Conservation (phyloP, 2,797 vertebrate species). For the Danio tinwini region DNA sequence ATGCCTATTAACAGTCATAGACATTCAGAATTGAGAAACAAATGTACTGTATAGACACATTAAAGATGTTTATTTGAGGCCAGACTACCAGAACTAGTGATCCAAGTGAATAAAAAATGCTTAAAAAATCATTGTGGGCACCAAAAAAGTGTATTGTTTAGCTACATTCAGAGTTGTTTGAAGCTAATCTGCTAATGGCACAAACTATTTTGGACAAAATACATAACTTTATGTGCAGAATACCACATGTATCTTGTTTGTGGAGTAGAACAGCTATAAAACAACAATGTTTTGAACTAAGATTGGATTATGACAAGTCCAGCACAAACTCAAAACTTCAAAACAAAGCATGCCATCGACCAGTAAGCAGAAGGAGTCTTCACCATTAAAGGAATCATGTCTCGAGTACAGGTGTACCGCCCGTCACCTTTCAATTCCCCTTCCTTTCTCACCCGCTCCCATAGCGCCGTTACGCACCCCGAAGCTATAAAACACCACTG, state of each 20-base stretch:
- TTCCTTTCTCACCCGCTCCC: constrained; percentile 52
- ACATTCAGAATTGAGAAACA: not conserved
- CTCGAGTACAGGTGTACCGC: constrained; percentile 37
- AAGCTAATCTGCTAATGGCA: not conserved
- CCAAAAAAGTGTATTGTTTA: not conserved
- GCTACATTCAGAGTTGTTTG: not conserved
- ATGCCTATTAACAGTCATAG: not conserved
- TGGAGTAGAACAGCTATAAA: not conserved
- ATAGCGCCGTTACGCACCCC: constrained; percentile 22
- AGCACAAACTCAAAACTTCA: constrained; percentile 4
- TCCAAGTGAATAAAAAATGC: not conserved
- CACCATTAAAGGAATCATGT: constrained; percentile 37
- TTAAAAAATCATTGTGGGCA: not conserved
- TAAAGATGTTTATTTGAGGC: not conserved
- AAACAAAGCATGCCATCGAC: not conserved
- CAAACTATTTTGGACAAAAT: not conserved
- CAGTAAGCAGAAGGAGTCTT: constrained; percentile 25
- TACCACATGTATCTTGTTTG: not conserved
- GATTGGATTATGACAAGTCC: not conserved
- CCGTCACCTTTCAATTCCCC: constrained; percentile 41
- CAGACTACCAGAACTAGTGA: not conserved
- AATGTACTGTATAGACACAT: not conserved
- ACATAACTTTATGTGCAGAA: not conserved
- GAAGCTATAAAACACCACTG: constrained; percentile 46
- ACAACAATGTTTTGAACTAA: not conserved